Evolutionary conservation across 1,140 invertebrate species (phyloP).

Genomic region (Archivesica marissinica): DNA sequence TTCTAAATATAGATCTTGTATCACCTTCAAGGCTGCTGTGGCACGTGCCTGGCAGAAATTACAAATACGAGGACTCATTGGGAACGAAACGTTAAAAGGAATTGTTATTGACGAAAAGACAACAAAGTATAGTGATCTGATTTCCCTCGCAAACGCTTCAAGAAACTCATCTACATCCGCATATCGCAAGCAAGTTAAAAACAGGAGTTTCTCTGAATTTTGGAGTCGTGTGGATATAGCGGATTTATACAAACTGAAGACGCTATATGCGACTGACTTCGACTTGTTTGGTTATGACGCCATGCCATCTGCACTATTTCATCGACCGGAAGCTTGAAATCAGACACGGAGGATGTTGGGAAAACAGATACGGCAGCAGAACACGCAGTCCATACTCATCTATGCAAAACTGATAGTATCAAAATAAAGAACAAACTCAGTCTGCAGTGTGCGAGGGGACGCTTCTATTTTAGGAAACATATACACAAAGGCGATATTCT

Average conservation of each 20-base stretch:
- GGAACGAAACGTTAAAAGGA: not conserved
- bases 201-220: slow-evolving; percentile 7
- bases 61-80: slow-evolving; percentile 47
- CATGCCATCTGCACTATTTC: slow-evolving; percentile 6
- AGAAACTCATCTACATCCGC: not conserved
- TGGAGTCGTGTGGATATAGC: not conserved
- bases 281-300: slow-evolving; percentile 45
- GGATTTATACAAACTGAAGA: slow-evolving; percentile 40
- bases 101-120: not conserved
- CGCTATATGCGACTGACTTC: slow-evolving; percentile 40
- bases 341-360: too few species aligned
- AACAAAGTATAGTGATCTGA: not conserved
- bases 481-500: too few species aligned
- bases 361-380: too few species aligned
- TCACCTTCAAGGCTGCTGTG: slow-evolving; percentile 37
- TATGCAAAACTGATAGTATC: too few species aligned
- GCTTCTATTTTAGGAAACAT: too few species aligned
- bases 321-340: not conserved
- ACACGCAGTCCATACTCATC: too few species aligned
- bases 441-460: too few species aligned
- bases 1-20: slow-evolving; percentile 3
- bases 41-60: slow-evolving; percentile 45
- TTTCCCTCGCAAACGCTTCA: not conserved
- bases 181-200: not conserved
- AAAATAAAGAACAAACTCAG: too few species aligned